These are phyloP conservation scores for Bellardia pandia DNA, from an alignment of 2,888 invertebrate genomes.

Conservation along the genomic window DNA sequence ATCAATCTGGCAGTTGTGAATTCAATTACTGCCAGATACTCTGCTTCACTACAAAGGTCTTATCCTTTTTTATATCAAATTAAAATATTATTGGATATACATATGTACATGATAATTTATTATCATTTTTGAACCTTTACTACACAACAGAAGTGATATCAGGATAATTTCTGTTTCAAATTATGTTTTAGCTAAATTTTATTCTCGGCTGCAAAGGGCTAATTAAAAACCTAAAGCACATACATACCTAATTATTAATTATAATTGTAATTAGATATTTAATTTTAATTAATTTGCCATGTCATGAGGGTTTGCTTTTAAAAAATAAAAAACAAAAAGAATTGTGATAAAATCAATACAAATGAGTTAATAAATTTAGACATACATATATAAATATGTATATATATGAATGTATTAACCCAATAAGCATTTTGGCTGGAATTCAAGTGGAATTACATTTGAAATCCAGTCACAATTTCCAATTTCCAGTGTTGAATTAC, in stretches of 20 bases:
- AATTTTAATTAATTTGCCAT: conserved; percentile 52
- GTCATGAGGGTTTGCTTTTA: conserved; percentile 8
- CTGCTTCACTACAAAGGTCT: no score
- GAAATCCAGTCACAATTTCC: no score
- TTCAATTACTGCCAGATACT: no score
- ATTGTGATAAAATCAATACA: conserved; percentile 4
- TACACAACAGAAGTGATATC: no score
- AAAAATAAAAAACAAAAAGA: neutral
- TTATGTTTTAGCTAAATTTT: neutral
- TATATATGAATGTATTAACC: neutral
- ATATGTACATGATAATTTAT: no score
- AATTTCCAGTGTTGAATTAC: no score
- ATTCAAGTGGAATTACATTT: no score
- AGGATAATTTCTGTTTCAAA: neutral
- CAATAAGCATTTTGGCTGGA: no score
- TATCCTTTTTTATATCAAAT: no score
- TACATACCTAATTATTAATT: neutral
- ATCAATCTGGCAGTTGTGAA: no score
- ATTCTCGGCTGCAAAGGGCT: neutral
- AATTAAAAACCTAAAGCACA: neutral
- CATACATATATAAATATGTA: neutral
- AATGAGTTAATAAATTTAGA: neutral
- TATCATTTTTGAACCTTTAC: no score
- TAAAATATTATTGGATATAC: no score
- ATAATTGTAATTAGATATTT: conserved; percentile 46